Evolutionary conservation across 2,888 invertebrate genomes (phyloP), one percentile per base, ranked within the genome.

Genomic region (Caenorhabditis sp.): DNA sequence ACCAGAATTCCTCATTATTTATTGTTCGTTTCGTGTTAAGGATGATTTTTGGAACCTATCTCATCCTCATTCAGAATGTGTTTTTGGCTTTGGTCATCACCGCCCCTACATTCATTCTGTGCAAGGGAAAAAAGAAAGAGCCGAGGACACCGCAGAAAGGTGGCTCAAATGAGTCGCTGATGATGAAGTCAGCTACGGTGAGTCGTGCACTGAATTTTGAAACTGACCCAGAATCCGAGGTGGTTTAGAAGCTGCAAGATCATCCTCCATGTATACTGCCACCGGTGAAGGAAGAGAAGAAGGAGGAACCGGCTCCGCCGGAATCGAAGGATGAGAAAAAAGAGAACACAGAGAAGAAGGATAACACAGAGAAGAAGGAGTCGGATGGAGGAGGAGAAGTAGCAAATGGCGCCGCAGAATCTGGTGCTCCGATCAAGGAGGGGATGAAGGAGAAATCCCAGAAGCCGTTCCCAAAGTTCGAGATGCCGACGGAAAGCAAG

Each of bases 401-500:
- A n/a, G n/a, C n/a, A n/a, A n/a, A n/a, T 40, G 51, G 11, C 2
- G 40, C 40, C 13, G 40, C 40, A 11, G 40, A 40, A 13, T 13
- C 40, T 6, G 40, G 11, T 22, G 37, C 22, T n/a, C 37, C 50
- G 13, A 35, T 13, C 5, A 60, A 70, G 24, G 69, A 60, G n/a
- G 50, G 8, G 13, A 35, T 13, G 5, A 60, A 70, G 24, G 69
- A 60, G n/a, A 58, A 11, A 53, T 69, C 77, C 2, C 44, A 37
- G 56, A 77, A 69, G 32, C 64, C 69, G 26, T 78, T 69, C 61
- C 78, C 78, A 2, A 70, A 69, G 51, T 78, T 78, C 24, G 64
- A 69, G 78, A 80, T 68, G 72, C 82, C 82, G 22, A 82, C 82
- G 6, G 78, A 72, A 24, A 82, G 82, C 40, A 58, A 53, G 20